These are phyloP conservation scores for Callipepla californica DNA, from an alignment of 2,113 vertebrate species.

Conservation along the genomic window DNA sequence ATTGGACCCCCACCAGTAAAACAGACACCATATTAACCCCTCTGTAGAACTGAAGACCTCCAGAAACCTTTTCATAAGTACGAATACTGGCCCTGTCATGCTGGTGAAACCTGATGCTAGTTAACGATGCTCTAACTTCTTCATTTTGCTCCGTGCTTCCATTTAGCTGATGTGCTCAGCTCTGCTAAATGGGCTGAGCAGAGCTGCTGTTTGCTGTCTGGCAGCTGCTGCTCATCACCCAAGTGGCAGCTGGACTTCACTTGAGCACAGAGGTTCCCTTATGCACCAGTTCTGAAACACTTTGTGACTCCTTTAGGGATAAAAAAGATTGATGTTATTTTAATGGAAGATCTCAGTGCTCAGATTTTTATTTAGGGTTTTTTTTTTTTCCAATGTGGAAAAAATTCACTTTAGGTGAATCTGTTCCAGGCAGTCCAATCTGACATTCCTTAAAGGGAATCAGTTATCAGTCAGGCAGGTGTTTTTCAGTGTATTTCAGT, in stretches of 20 bases:
- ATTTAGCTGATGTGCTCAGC: not conserved
- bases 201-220: not conserved
- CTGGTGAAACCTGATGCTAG: not conserved
- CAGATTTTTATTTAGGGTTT: not conserved
- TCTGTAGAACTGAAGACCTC: not conserved
- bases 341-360: constrained; percentile 43
- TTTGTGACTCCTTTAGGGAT: not conserved
- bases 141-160: not conserved
- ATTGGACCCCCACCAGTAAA: not conserved
- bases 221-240: not conserved
- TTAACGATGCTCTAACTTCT: rapidly evolving
- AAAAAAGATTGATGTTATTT: constrained; percentile 22
- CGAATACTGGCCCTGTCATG: not conserved
- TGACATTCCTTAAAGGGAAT: not conserved
- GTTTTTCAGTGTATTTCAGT: not conserved
- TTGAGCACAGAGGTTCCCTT: not conserved
- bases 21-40: rapidly evolving
- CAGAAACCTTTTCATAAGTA: not conserved
- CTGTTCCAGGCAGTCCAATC: not conserved
- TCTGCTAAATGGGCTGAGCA: not conserved
- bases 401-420: not conserved
- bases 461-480: constrained; percentile 26
- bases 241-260: not conserved
- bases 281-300: not conserved
- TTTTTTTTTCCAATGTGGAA: not conserved